Percentiles rank a stretch among this genome's conserved stretches.
phyloP scores from a whole-genome alignment of 2,888 invertebrate genomes.

The Drosophila mayaguana region DNA sequence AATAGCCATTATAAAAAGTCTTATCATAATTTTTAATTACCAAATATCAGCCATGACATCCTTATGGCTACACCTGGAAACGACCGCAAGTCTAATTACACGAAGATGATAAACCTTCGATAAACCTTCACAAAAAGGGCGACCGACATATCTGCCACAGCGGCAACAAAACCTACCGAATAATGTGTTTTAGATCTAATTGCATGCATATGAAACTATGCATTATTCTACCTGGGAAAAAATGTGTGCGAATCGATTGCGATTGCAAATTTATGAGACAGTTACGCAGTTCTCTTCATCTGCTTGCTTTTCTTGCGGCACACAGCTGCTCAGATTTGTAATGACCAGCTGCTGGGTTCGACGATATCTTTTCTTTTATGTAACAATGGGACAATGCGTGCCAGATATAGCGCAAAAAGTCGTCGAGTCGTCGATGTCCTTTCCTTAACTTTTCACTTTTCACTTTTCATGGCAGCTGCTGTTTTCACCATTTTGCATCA shows the following conservation, averaged over 20 bases:
- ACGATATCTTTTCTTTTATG: constrained; percentile 14
- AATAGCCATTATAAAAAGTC: no score
- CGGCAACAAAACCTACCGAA: constrained; percentile 34
- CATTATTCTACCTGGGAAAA: constrained; percentile 29
- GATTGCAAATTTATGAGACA: constrained; percentile 73
- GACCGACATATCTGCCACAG: constrained; percentile 28
- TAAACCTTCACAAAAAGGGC: background rate
- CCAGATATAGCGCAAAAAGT: constrained; percentile 49
- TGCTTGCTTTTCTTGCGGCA: constrained; percentile 18
- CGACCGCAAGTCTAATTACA: constrained; percentile 53
- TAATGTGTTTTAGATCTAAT: constrained; percentile 52
- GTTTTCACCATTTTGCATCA: constrained; percentile 60
- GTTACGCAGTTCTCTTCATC: constrained; percentile 39
- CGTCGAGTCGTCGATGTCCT: constrained; percentile 20
- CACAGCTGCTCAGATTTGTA: constrained; percentile 19
- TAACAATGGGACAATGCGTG: constrained; percentile 44
- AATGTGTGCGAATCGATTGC: constrained; percentile 53
- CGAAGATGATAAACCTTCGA: constrained; percentile 67
- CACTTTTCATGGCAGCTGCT: constrained; percentile 49
- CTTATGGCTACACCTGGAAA: constrained; percentile 28
- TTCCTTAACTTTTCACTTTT: constrained; percentile 16
- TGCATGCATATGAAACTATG: constrained; percentile 52
- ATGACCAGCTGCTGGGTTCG: constrained; percentile 40
- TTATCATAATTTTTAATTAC: no score
- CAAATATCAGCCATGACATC: no score